Base-by-base conservation (phyloP, 2,888 invertebrate genomes). In the Apeira syringaria region DNA sequence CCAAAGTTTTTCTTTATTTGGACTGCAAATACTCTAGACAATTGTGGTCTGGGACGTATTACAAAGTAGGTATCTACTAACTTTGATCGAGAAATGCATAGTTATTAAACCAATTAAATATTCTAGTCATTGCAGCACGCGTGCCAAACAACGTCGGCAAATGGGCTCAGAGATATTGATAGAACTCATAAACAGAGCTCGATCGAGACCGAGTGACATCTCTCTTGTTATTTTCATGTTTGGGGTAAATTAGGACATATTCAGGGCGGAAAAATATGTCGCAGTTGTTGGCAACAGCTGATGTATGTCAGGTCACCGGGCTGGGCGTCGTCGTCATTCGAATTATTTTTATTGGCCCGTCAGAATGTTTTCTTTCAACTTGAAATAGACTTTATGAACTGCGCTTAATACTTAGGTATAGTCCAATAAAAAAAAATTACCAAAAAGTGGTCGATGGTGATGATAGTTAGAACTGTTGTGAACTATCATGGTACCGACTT, bases 271-370 rank as follows among this genome's bases (percentile, higher is more conserved):
- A n/a, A 82, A 79, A 72, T 80, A 63, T 84, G 81, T 76, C 83
- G 71, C 76, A 71, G 68, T 75, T 67, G 74, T 76, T 73, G 74
- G 74, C 80, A 75, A 63, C 68, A 64, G 61, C 64, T 69, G 68
- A 77, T 71, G 69, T 77, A 55, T 77, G 78, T 68, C 81, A 77
- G 81, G 77, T 81, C 81, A 79, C 62, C 65, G 65, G 74, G 57
- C 68, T 66, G 66, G 64, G 59, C 68, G 68, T 69, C 79, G 75
- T 74, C 64, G 53, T 3, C 15, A 15, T 15, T 15, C 15, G 67
- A 73, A 83, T 77, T 79, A 78, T 79, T 82, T 80, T 80, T 79
- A 80, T 77, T 77, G 69, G 66, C 57, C 61, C 66, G 65, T 63
- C 66, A 60, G 61, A 68, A 65, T 61, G 56, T 58, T 53, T 49